Base-by-base conservation (phyloP, 2,797 vertebrate species). In the Lepilemur ruficaudatus region DNA sequence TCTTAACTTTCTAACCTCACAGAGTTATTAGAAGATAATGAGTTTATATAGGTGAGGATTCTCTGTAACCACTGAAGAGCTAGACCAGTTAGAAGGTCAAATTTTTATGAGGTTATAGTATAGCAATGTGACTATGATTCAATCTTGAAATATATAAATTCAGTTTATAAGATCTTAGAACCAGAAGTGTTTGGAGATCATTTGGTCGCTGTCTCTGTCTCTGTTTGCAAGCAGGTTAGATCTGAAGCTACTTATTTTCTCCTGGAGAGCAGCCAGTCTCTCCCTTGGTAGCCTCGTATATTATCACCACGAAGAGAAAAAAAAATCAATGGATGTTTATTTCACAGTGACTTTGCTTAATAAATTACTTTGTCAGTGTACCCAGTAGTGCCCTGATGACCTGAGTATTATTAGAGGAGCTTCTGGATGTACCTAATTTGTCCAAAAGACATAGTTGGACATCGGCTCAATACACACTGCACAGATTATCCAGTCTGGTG, bases 11-110 rank as follows among this genome's bases (percentile, higher is more conserved):
- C 4, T 65, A 90, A 69, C 22, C 75, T 69, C 57, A 15, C 6
- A 70, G 67, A 46, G 46, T 96, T 97, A 75, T 80, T 94, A 83
- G 85, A 89, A 91, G 65, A 65, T 89, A 93, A 85, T 91, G 69
- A 91, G 65, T 96, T 91, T 72, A 69, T 89, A 2, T 75, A 93
- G 61, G 50, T 67, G 57, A 80, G 76, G 35, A 57, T 7, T 12
- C 38, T 91, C 65, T 43, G 46, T 88, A 76, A 73, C 23, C 41
- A 88, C 30, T 65, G n/a, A 94, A 50, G 67, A 80, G 25, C 14
- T 89, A 63, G 61, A 82, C 15, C 4, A 80, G 65, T 59, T 9
- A 52, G 50, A 91, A 67, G 63, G 23, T 87, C 73, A 93, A 52
- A 38, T 20, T 96, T 94, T 79, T 93, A 57, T 94, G 59, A 97